Percentiles rank a stretch among this genome's conserved stretches.
These are phyloP conservation scores for Theonella swinhoei DNA, from an alignment of 37 sponge, comb jelly and placozoan genomes.

Conservation along the genomic window DNA sequence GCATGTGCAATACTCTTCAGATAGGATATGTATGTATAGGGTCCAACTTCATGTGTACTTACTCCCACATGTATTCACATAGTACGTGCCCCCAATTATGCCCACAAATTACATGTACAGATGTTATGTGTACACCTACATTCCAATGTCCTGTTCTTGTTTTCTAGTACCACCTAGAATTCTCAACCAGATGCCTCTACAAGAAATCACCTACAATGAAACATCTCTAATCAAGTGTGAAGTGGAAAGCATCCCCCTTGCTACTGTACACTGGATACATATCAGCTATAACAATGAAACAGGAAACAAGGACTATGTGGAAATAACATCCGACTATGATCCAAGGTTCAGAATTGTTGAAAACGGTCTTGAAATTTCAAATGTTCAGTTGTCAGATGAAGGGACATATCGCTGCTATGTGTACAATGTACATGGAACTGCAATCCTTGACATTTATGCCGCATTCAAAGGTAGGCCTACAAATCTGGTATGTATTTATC, in stretches of 20 bases:
- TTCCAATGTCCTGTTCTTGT: too few species aligned
- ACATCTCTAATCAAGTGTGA: background rate
- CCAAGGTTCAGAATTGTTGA: background rate
- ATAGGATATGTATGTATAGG: too few species aligned
- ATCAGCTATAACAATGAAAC: background rate
- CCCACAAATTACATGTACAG: too few species aligned
- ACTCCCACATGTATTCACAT: too few species aligned
- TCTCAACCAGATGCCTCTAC: background rate
- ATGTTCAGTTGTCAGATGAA: conserved; percentile 9
- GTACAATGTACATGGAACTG: background rate
- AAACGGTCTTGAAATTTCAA: conserved; percentile 1
- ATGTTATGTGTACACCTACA: too few species aligned
- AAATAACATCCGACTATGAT: background rate
- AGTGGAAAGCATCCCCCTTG: background rate
- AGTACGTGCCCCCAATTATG: too few species aligned
- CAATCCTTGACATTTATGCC: background rate
- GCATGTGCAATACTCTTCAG: too few species aligned
- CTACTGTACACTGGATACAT: background rate
- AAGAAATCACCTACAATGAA: background rate
- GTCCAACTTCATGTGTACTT: too few species aligned
- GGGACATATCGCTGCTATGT: background rate
- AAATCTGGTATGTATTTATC: too few species aligned
- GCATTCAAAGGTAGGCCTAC: conserved; percentile 4
- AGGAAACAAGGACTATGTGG: background rate
- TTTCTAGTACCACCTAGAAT: background rate